Evolutionary conservation across 2,888 invertebrate genomes (phyloP).

Genomic region (Hanleya hanleyi): DNA sequence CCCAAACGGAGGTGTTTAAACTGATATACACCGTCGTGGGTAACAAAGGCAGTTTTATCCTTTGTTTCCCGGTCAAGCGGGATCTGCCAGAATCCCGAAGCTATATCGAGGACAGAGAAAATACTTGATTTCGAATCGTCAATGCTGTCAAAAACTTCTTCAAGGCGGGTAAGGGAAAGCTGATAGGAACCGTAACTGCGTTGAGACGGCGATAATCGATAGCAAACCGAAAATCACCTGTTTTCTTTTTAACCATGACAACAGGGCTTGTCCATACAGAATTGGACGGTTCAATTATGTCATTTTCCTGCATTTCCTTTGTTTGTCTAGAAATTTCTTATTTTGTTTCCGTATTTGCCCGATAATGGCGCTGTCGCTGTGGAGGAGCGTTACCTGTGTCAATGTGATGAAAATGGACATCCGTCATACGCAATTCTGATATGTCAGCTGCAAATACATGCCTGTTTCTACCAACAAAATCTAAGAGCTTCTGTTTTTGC

Average conservation of each 20-base stretch:
- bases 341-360: neutral
- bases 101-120: neutral
- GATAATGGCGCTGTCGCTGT: neutral
- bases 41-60: neutral
- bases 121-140: neutral
- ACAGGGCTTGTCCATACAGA: neutral
- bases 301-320: neutral
- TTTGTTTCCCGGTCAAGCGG: neutral
- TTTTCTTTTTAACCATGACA: neutral
- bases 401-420: neutral
- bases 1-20: neutral
- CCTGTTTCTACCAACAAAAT: neutral
- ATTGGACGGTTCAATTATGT: neutral
- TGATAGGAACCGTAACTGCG: neutral
- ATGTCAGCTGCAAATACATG: neutral
- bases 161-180: neutral
- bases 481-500: slow-evolving; percentile 5
- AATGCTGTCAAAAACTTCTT: neutral
- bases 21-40: neutral
- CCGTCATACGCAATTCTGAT: neutral
- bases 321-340: neutral
- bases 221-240: neutral
- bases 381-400: neutral
- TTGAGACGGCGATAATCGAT: neutral
- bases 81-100: neutral